A percentile compares a stretch with the other conserved stretches of the same genome.
These are phyloP conservation scores for Hypsibius dujardini DNA, from an alignment of 1,140 invertebrate species.

Conservation along the genomic window DNA sequence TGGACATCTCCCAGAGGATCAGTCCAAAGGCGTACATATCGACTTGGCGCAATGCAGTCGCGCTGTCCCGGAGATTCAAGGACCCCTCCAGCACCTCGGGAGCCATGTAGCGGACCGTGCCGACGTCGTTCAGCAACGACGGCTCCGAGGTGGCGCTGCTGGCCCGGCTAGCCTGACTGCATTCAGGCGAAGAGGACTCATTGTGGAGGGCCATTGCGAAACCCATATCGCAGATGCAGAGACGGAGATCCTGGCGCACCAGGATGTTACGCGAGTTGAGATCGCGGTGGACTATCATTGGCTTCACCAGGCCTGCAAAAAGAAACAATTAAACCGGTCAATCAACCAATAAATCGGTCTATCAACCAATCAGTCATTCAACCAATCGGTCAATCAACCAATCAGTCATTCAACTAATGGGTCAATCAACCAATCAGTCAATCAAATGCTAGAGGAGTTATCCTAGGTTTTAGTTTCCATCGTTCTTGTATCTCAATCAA, in stretches of 20 bases:
- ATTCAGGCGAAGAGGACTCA: conserved; percentile 25
- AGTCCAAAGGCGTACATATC: conserved; percentile 81
- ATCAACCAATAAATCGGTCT: neutral
- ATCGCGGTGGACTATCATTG: conserved; percentile 66
- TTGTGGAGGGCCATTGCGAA: conserved; percentile 50
- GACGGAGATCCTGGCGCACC: conserved; percentile 52
- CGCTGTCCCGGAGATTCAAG: conserved; percentile 63
- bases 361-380: too few relatives aligned
- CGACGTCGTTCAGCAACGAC: conserved; percentile 39
- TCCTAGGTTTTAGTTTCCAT: too few relatives aligned
- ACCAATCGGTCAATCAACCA: too few relatives aligned
- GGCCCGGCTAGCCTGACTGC: neutral
- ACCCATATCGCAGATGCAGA: conserved; percentile 67
- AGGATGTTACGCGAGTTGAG: conserved; percentile 69
- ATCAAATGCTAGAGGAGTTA: too few relatives aligned
- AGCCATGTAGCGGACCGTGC: conserved; percentile 78
- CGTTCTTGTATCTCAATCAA: too few relatives aligned
- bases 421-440: too few relatives aligned
- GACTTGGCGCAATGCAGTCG: conserved; percentile 71
- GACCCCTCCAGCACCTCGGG: conserved; percentile 83
- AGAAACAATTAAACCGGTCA: conserved; percentile 7
- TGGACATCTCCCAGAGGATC: conserved; percentile 67
- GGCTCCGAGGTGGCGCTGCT: neutral
- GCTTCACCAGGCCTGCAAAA: conserved; percentile 27
- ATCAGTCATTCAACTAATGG: too few relatives aligned